Evolutionary conservation across 2,888 invertebrate genomes (phyloP), one percentile per base, ranked within the genome.

Genomic region (Hyposoter dolosus): DNA sequence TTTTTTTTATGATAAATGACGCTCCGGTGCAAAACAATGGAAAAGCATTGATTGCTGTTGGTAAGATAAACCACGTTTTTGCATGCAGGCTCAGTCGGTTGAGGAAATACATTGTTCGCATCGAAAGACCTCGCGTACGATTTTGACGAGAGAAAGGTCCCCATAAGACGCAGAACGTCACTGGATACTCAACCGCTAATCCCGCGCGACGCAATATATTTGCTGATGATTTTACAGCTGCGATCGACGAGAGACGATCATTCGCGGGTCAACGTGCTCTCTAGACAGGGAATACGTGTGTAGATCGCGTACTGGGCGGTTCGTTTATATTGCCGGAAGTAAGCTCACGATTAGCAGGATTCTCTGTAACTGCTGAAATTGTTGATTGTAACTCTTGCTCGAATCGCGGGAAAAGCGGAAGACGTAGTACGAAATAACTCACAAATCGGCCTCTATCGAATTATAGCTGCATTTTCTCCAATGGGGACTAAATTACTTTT

Each of bases 41-140:
- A 60, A 78, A 69, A 45, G 15, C 43, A 78, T 68, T 60, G 53
- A 56, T 69, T 43, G n/a, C 19, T 40, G 9, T 40, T 66, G 66
- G n/a, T 19, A 40, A 4, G 40, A 40, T 10, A 19, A 66, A 10
- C n/a, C 66, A 40, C 7, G 40, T 66, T 9, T 40, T 35, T 66
- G 28, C 28, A 28, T n/a, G n/a, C 40, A 10, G 9, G 9, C 66
- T 17, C 10, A 3, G 40, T 40, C 40, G 66, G 23, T 66, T 66
- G 35, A 65, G 65, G 32, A 12, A 9, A 76, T 50, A n/a, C 63
- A 17, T 65, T 15, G 32, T 79, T 45, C 35, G 28, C 28, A 28
- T 60, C 15, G 60, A 60, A 28, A 60, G 28, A 5, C 60, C 12
- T 12, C 60, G 28, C 3, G 15, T 15, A 15, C 3, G 19, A 23